These are phyloP conservation scores for Mohoua ochrocephala DNA, from an alignment of 2,113 vertebrate species.

Conservation along the genomic window DNA sequence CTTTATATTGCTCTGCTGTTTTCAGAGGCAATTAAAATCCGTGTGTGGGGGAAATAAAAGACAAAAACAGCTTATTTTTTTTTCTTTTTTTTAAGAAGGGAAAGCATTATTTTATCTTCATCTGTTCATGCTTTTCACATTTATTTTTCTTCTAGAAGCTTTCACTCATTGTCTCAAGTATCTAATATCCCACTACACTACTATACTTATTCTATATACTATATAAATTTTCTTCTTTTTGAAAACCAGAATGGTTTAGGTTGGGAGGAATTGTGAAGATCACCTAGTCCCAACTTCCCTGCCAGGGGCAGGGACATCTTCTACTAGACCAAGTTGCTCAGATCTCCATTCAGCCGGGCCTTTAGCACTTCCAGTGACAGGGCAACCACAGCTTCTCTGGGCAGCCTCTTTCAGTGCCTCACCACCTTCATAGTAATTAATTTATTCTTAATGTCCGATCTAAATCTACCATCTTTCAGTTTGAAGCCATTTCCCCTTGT, in stretches of 20 bases:
- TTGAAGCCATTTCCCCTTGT: not conserved
- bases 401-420: not conserved
- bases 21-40: not conserved
- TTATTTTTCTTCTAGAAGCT: not conserved
- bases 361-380: not conserved
- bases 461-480: not conserved
- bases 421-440: not conserved
- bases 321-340: not conserved
- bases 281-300: not conserved
- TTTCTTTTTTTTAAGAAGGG: not conserved
- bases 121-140: not conserved
- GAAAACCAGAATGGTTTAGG: not conserved
- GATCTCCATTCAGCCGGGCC: not conserved
- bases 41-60: not conserved
- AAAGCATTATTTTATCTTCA: not conserved
- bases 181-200: not conserved
- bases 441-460: not conserved
- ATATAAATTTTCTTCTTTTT: not conserved
- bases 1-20: not conserved
- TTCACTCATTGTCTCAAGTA: not conserved
- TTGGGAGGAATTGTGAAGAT: not conserved
- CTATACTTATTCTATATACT: not conserved
- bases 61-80: not conserved
- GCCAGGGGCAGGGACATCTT: not conserved
- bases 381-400: not conserved